Base-by-base conservation (phyloP, 2,113 vertebrate genomes). In the Donacobius atricapilla region DNA sequence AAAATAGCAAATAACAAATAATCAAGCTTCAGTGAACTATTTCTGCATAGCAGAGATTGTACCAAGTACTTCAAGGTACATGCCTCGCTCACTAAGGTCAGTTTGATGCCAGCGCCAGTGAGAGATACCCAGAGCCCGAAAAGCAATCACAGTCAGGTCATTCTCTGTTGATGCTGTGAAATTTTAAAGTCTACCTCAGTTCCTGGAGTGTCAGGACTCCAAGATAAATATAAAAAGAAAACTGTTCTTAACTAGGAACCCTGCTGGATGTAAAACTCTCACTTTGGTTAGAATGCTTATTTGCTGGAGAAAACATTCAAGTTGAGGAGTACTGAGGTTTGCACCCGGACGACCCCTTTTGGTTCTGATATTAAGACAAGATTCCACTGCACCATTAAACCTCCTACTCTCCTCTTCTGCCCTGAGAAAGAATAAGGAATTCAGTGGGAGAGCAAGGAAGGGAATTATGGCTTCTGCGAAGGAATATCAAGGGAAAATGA, bases 291-390 rank as follows among this genome's bases (percentile, higher is more conserved):
- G 7, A 76, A 53, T 8, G 15, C 51, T 83, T 75, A 39, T 25
- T 64, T 25, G 5, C 37, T 80, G 27, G n/a, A 66, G 51, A 68
- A 25, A 71, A 54, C 13, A 78, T 27, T 56, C 8, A 51, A 45
- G 57, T 39, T 66, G 42, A 66, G 56, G 51, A 73, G 8, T 28
- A 63, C 5, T 15, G 69, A 70, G 7, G 25, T 42, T 77, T 80
- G n/a, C 33, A 69, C 28, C 1, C 0, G 0, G 20, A 80, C 20
- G 27, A 69, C 6, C 2, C 11, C 61, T 61, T 40, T 37, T 64
- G 7, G 7, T 87, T 83, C 18, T 53, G 53, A 11, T 11, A 18
- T 45, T 70, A 61, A 47, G 23, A 57, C 25, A 73, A 54, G 21
- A 51, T 71, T 30, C 15, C 33, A 58, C 14, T 83, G 22, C 23